Base-by-base conservation (phyloP, 2,113 vertebrate species). In the Spheniscus mendiculus region DNA sequence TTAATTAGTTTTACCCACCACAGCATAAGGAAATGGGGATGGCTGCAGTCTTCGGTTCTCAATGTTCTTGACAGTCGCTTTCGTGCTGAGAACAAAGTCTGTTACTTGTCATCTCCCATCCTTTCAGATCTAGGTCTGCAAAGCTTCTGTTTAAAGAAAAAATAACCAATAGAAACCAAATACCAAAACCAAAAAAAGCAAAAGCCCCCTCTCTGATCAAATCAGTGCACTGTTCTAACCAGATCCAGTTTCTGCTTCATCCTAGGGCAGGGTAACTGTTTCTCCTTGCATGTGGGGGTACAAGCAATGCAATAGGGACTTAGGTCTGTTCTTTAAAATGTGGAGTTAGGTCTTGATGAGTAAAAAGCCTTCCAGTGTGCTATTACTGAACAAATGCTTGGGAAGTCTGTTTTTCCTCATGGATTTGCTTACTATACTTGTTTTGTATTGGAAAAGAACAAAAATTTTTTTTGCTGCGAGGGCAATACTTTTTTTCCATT, bases 21-120 rank as follows among this genome's bases (percentile, higher is more conserved):
- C 36, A 59, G 18, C 36, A 12, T 65, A 78, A 87, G 36, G 42
- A 89, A 88, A 73, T 0, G 2, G 42, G 22, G 19, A 16, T 77
- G 74, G 55, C 47, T 83, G 32, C 56, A 50, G 25, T 67, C 40
- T 23, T 93, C 47, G 30, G 27, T 63, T 83, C 49, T 71, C 52
- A 36, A 0, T 66, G n/a, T 42, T 71, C 47, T 44, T 80, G 49
- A 3, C 47, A 76, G 32, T 87, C 0, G 0, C 15, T 70, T 77
- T 16, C 32, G 52, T 3, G 2, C 25, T 40, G 15, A 71, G 29
- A 71, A n/a, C 27, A 52, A 47, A 81, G 29, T 15, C 70, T 72
- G 12, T 49, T 81, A 21, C 18, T 73, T 82, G 58, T 65, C 56
- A 23, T 76, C 29, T 34, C 22, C 34, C 53, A 8, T 50, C 34